A percentile compares a stretch with the other conserved stretches of the same genome.
These are phyloP conservation scores for Tachypleus tridentatus DNA, from an alignment of 1,140 invertebrate genomes.

Conservation along the genomic window DNA sequence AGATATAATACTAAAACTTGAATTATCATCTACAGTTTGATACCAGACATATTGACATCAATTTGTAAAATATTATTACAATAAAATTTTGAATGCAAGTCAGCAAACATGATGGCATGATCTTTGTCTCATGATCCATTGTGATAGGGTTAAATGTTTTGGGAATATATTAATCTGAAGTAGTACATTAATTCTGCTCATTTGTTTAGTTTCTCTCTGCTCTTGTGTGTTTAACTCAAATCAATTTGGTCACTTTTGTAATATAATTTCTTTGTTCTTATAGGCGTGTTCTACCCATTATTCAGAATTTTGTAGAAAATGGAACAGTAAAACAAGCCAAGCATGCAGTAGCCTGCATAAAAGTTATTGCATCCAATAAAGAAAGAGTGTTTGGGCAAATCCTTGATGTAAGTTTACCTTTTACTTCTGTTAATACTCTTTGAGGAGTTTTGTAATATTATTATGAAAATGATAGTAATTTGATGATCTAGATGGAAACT, in stretches of 20 bases:
- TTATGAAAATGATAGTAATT: slow-evolving; percentile 11
- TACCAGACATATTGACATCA: no score
- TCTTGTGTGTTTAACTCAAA: no score
- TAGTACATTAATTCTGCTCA: no score
- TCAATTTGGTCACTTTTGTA: neutral
- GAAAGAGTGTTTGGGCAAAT: slow-evolving; percentile 73
- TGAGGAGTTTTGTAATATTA: neutral
- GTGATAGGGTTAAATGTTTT: no score
- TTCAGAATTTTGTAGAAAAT: slow-evolving; percentile 69
- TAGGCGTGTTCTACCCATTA: slow-evolving; percentile 57
- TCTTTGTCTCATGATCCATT: no score
- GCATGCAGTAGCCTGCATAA: slow-evolving; percentile 85
- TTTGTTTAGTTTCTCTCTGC: no score
- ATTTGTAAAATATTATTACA: no score
- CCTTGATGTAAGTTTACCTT: slow-evolving; percentile 80
- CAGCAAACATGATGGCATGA: no score
- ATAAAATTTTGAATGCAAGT: no score
- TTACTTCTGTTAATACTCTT: slow-evolving; percentile 36
- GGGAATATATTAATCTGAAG: no score
- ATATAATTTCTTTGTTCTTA: slow-evolving; percentile 22
- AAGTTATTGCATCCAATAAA: slow-evolving; percentile 59
- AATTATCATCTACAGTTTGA: no score
- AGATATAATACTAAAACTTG: no score
- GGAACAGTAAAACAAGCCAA: slow-evolving; percentile 93
- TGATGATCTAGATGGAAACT: slow-evolving; percentile 57